Conservation (phyloP, 2,113 vertebrate genomes). For the Emydocephalus ijimae region DNA sequence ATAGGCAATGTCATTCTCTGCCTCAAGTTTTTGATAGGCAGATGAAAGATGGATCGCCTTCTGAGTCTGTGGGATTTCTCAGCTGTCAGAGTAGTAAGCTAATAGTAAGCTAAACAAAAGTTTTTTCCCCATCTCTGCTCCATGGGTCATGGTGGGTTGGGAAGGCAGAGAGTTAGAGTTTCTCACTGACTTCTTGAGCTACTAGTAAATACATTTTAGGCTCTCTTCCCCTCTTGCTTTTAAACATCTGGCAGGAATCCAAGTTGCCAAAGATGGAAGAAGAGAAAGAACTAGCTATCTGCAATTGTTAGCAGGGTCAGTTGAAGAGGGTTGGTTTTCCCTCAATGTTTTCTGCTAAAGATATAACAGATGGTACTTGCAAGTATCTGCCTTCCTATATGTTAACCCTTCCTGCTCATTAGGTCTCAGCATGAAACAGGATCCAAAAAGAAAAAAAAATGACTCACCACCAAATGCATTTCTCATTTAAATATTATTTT, state of each 20-base stretch:
- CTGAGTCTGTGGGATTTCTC: slow-evolving; percentile 64
- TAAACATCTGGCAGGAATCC: slow-evolving; percentile 45
- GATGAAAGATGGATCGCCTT: slow-evolving; percentile 64
- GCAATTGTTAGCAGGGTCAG: slow-evolving; percentile 14
- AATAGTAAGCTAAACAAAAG: slow-evolving; percentile 67
- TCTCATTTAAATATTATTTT: neutral
- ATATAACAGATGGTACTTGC: neutral
- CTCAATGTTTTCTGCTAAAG: slow-evolving; percentile 16
- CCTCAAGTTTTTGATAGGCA: slow-evolving; percentile 65
- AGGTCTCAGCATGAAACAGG: neutral
- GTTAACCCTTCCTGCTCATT: slow-evolving; percentile 9
- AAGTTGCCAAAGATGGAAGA: slow-evolving; percentile 24
- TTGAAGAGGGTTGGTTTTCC: slow-evolving; percentile 17
- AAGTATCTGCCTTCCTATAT: neutral
- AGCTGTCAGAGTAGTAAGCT: slow-evolving; percentile 65
- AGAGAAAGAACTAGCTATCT: slow-evolving; percentile 32
- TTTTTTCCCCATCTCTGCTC: slow-evolving; percentile 52
- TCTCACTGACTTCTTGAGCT: slow-evolving; percentile 32
- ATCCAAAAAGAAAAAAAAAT: neutral
- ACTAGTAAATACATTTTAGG: slow-evolving; percentile 30
- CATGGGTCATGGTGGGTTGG: slow-evolving; percentile 35
- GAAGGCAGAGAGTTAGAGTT: neutral
- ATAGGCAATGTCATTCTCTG: slow-evolving; percentile 54
- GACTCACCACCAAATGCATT: neutral
- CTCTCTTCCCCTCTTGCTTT: slow-evolving; percentile 34